phyloP scores from a whole-genome alignment of 2,113 vertebrate species.

The Seriola aureovittata region DNA sequence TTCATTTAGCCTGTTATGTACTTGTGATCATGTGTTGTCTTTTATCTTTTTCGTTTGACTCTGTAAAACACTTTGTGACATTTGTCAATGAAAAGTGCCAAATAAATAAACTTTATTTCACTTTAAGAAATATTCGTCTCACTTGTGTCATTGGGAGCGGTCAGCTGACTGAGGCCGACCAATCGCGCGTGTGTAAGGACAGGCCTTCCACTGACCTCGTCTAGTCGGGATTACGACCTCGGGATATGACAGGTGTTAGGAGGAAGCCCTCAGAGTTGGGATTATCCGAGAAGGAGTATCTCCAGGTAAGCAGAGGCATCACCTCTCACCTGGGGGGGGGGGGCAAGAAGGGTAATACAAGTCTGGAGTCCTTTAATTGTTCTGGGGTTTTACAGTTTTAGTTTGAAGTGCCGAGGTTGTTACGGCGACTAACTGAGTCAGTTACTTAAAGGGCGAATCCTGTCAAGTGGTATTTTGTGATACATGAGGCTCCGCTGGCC shows the following conservation, averaged over 20 bases:
- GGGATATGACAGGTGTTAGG: constrained; percentile 55
- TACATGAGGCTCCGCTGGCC: background rate
- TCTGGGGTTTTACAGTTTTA: background rate
- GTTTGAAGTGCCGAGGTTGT: constrained; percentile 4
- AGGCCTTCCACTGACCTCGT: constrained; percentile 17
- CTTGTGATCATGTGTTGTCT: too few species aligned
- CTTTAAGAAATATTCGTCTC: too few species aligned
- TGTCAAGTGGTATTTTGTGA: constrained; percentile 24
- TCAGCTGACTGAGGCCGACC: constrained; percentile 1
- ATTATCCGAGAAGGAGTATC: constrained; percentile 54
- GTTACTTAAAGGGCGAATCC: constrained; percentile 10
- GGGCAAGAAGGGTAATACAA: background rate
- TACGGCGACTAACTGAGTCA: constrained; percentile 11
- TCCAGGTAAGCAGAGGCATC: background rate
- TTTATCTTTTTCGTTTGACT: too few species aligned
- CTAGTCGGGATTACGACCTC: constrained; percentile 52
- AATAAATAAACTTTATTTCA: too few species aligned
- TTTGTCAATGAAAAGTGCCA: too few species aligned
- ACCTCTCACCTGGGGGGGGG: constrained; percentile 6
- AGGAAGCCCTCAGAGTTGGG: constrained; percentile 52
- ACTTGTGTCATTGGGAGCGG: background rate
- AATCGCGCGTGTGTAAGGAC: background rate
- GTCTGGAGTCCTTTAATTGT: background rate
- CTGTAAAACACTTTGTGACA: too few species aligned
- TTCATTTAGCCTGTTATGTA: too few species aligned